Base-by-base conservation (phyloP, 2,113 vertebrate species). In the Todiramphus saurophagus region DNA sequence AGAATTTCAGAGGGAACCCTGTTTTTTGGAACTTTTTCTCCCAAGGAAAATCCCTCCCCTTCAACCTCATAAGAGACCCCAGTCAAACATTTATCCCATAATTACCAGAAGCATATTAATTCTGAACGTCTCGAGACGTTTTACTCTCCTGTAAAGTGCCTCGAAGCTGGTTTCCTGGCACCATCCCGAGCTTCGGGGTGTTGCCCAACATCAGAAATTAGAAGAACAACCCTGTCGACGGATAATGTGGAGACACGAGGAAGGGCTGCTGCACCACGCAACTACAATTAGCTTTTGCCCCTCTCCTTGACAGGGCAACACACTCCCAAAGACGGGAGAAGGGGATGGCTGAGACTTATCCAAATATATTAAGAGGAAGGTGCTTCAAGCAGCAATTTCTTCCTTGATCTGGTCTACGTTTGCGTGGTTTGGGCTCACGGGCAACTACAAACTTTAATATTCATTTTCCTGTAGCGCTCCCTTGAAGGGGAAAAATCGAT, bases 341-440 rank as follows among this genome's bases (percentile, higher is more conserved):
- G 5, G 33, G 11, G 10, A 25, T 33, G 24, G 10, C 11, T 5
- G 23, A 30, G 24, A 37, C 5, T 70, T 53, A 41, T 5, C 27
- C 25, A 13, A 6, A 31, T 39, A 28, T 21, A 62, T 53, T 16
- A 39, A 75, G 9, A 41, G 25, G 24, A 78, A 55, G 13, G 13
- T 23, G 28, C 17, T 69, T 85, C 62, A 27, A 51, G 51, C 56
- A 59, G 25, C 10, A 44, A 21, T 48, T 37, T 50, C 16, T 55
- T 9, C 15, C 58, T 58, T 12, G 19, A 10, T 35, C 55, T 19
- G 12, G 27, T 5, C 67, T 17, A 5, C 10, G 2, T 51, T 46
- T 4, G 11, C 21, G 7, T 12, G 2, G 16, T 41, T 83, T 51
- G 24, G 10, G 5, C 37, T 51, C 16, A 3, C 0, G 14, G 16